Base-by-base conservation (phyloP, 2,113 vertebrate species). In the Tragulus kanchil region DNA sequence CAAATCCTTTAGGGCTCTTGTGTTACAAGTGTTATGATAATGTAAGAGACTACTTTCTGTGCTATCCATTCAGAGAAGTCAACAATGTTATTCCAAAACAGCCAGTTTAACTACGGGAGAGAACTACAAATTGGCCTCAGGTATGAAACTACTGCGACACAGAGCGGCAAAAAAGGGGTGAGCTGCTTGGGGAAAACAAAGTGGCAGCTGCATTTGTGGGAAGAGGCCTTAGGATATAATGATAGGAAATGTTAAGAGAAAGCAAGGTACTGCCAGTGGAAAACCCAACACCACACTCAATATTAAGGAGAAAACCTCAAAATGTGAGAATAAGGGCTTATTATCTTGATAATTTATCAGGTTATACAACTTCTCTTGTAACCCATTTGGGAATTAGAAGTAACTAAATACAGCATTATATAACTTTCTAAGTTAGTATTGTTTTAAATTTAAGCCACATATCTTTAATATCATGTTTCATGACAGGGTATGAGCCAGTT, bases 21-120 rank as follows among this genome's bases (percentile, higher is more conserved):
- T 98, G 93, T 96, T 97, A 97, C 65, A 98, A 94, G 97, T 97
- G 85, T 96, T 98, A 98, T 97, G 92, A 91, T 97, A 97, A 97
- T 92, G 65, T 92, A 95, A 93, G 97, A 97, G 48, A 91, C 62
- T 15, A 65, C 11, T 96, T 19, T 61, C 61, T 93, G 25, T 79
- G 58, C 69, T 36, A 75, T 87, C 92, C 3, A 1, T 97, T 97
- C 90, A 93, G 91, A 96, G 73, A 98, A 98, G 98, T 96, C 94
- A 98, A 96, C 90, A 87, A 69, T 95, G 92, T 94, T 98, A 90
- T 96, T 98, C 90, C 73, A 93, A 91, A 97, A 97, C 87, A 98
- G 90, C 85, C 97, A 92, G 69, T 97, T 98, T 95, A 96, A 95
- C 94, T 89, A 95, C 3, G 90, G 90, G 96, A 94, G 3, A 88